Percentiles rank a stretch among this genome's conserved stretches.
phyloP scores from a whole-genome alignment of 1,140 invertebrate genomes.

The Caenorhabditis briggsae region DNA sequence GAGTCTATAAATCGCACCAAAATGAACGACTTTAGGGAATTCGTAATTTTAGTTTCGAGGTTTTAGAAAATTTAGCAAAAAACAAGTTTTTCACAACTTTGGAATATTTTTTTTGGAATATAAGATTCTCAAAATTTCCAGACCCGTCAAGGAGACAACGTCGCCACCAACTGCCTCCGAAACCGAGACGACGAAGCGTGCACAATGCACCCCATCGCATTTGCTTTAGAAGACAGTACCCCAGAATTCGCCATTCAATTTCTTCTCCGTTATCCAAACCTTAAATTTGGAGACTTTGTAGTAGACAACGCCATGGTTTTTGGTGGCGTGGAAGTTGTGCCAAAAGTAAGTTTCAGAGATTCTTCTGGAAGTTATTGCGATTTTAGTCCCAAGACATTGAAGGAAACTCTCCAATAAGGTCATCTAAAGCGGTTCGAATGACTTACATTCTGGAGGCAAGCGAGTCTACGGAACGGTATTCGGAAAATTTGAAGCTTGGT shows the following conservation, averaged over 20 bases:
- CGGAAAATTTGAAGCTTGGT: too few species aligned
- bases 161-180: conserved; percentile 23
- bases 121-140: too few species aligned
- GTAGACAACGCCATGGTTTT: conserved; percentile 74
- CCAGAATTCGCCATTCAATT: conserved; percentile 57
- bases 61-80: too few species aligned
- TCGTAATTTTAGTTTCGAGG: too few species aligned
- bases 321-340: conserved; percentile 56
- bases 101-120: background rate
- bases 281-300: conserved; percentile 68
- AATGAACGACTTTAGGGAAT: too few species aligned
- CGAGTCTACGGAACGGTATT: background rate
- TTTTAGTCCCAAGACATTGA: conserved; percentile 63
- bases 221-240: conserved; percentile 48
- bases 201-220: conserved; percentile 57
- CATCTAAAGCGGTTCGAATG: conserved; percentile 67
- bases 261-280: conserved; percentile 67
- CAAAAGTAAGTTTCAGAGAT: conserved; percentile 37
- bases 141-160: conserved; percentile 21
- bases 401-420: conserved; percentile 68
- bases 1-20: too few species aligned
- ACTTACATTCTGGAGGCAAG: conserved; percentile 12
- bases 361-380: conserved; percentile 11
- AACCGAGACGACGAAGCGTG: conserved; percentile 45
- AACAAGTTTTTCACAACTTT: background rate